These are phyloP conservation scores for Tachysurus fulvidraco DNA, from an alignment of 2,113 vertebrate genomes.

Conservation along the genomic window DNA sequence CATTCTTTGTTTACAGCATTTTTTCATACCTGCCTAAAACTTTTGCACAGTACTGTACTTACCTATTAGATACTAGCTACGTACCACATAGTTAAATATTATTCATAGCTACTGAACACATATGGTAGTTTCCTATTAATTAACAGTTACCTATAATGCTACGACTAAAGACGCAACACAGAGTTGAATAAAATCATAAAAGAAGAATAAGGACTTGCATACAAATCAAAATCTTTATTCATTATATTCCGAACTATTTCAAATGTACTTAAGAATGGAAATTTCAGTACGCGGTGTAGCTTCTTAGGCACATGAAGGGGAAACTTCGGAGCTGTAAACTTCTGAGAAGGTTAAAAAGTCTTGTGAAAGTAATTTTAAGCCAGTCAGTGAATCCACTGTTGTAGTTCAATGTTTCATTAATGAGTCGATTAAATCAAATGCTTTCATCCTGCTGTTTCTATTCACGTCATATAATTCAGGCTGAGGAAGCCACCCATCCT, in stretches of 20 bases:
- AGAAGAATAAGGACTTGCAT: neutral
- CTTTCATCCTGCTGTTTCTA: slow-evolving; percentile 46
- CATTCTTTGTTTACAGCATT: no score
- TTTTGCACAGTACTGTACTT: neutral
- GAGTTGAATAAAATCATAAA: neutral
- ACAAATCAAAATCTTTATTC: no score
- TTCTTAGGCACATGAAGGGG: no score
- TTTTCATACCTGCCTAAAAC: no score
- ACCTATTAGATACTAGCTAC: neutral
- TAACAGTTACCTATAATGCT: neutral
- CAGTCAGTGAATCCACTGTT: neutral
- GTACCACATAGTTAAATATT: neutral
- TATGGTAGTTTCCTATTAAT: neutral
- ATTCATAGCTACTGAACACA: neutral
- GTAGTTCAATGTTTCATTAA: neutral
- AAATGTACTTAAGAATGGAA: neutral
- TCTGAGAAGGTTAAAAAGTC: neutral
- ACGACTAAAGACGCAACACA: neutral
- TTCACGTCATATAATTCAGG: slow-evolving; percentile 29
- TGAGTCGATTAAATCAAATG: slow-evolving; percentile 28
- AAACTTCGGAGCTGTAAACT: neutral
- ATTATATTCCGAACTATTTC: no score
- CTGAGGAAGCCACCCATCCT: slow-evolving; percentile 31
- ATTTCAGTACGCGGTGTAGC: no score
- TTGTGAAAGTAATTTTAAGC: neutral